These are phyloP conservation scores for Indri indri DNA, from an alignment of 2,113 vertebrate genomes.

Conservation along the genomic window DNA sequence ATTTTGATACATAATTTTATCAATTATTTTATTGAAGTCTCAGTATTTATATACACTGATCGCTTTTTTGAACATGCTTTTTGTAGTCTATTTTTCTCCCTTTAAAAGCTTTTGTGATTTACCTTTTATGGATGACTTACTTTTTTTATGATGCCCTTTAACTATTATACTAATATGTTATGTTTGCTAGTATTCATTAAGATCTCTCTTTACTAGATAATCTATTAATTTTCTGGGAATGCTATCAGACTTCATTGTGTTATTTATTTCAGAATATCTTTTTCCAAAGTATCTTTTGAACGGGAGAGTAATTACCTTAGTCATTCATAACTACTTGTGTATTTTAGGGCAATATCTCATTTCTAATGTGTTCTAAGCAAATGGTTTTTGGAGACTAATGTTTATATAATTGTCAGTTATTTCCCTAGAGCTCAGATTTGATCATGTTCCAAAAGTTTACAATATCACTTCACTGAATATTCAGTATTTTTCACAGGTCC, in stretches of 20 bases:
- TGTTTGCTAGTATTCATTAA: background rate
- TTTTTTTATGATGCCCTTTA: background rate
- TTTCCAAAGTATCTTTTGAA: background rate
- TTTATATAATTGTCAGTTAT: background rate
- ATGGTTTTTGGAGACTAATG: background rate
- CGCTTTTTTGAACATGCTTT: background rate
- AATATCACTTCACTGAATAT: background rate
- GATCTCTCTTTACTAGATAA: background rate
- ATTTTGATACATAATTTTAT: background rate
- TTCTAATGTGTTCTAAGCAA: background rate
- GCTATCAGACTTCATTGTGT: background rate
- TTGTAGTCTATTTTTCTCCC: background rate
- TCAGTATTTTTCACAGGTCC: background rate
- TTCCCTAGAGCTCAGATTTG: background rate
- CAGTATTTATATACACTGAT: background rate
- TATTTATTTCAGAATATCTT: background rate
- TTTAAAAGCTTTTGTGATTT: background rate
- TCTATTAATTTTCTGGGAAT: slow-evolving; percentile 17
- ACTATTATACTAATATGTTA: background rate
- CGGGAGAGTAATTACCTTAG: background rate
- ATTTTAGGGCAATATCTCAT: background rate
- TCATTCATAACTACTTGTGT: background rate
- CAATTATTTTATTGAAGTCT: background rate
- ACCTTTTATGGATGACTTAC: background rate
- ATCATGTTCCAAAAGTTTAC: background rate